Conservation (phyloP, 1,140 invertebrate species). For the Leptonema lineaticorne region DNA sequence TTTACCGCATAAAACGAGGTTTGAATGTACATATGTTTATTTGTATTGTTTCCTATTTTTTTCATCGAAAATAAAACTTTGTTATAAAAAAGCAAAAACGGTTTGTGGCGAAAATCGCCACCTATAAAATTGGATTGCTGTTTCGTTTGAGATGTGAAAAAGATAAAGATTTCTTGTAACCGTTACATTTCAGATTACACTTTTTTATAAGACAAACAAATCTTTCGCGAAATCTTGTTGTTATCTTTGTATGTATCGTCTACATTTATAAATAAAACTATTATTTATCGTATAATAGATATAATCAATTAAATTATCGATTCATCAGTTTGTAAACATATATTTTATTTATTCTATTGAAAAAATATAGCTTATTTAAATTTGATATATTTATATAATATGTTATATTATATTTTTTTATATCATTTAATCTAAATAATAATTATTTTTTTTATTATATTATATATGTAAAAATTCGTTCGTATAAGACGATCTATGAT, state of each 20-base stretch:
- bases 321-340: no score
- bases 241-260: no score
- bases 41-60: neutral
- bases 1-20: neutral
- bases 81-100: neutral
- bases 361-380: no score
- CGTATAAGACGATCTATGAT: no score
- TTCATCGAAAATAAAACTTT: no score
- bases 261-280: neutral
- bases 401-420: no score
- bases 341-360: no score
- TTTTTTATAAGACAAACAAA: neutral
- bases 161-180: slow-evolving; percentile 2
- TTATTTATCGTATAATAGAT: neutral
- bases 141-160: neutral
- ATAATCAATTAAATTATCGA: no score
- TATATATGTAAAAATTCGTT: no score
- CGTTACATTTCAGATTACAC: slow-evolving; percentile 5
- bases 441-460: no score
- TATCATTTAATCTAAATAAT: no score
- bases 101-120: neutral
- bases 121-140: slow-evolving; percentile 14
- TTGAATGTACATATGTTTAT: neutral
- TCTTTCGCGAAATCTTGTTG: neutral
- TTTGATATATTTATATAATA: no score